These are phyloP conservation scores for Chiloscyllium plagiosum DNA, from an alignment of 2,113 vertebrate genomes.

Conservation along the genomic window DNA sequence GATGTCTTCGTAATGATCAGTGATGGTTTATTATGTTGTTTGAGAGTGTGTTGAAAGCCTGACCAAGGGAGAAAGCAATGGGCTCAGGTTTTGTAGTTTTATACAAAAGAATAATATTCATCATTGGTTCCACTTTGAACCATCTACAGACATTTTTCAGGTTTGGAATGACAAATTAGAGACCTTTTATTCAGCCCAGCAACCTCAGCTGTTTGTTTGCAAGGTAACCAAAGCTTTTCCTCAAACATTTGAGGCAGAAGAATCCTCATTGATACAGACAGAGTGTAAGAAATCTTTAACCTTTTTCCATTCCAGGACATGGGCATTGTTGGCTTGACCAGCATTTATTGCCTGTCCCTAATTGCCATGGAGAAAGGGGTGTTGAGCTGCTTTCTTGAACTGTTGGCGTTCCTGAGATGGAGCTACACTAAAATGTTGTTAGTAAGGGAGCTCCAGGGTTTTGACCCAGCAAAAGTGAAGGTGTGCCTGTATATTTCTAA, in stretches of 20 bases:
- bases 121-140: not conserved
- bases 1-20: not conserved
- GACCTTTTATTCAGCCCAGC: not conserved
- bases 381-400: no score
- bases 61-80: not conserved
- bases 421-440: no score
- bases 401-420: no score
- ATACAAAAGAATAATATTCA: not conserved
- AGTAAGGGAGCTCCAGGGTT: no score
- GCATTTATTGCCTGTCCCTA: no score
- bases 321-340: no score
- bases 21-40: not conserved
- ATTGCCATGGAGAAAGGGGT: no score
- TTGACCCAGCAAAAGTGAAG: no score
- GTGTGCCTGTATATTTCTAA: no score
- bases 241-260: not conserved
- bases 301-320: no score
- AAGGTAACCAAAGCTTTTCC: not conserved
- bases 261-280: not conserved
- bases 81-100: not conserved
- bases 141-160: not conserved
- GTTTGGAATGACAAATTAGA: not conserved
- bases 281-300: not conserved
- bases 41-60: not conserved
- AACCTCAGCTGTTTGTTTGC: not conserved